Conservation (phyloP, 2,888 invertebrate species). For the Limnephilus rhombicus region DNA sequence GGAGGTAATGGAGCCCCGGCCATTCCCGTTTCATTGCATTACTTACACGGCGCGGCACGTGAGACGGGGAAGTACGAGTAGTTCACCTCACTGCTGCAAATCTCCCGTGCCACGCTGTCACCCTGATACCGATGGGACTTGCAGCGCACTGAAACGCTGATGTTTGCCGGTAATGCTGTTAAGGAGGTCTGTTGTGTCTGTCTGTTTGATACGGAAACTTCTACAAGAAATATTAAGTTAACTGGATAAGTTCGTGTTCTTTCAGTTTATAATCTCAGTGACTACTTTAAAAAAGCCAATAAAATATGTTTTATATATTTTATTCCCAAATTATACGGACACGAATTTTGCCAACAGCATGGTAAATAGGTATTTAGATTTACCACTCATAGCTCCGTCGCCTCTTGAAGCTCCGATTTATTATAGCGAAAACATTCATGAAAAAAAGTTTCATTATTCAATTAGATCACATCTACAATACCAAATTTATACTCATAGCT, state of each 20-base stretch:
- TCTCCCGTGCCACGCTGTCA: constrained; percentile 49
- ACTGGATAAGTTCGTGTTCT: neutral
- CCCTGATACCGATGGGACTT: constrained; percentile 51
- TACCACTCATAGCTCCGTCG: too few relatives aligned
- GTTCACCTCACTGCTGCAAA: constrained; percentile 35
- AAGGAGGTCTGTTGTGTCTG: neutral
- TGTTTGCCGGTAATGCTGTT: constrained; percentile 30
- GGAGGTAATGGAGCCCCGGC: constrained; percentile 36
- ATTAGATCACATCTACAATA: too few relatives aligned
- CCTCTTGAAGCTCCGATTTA: too few relatives aligned
- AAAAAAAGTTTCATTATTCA: too few relatives aligned
- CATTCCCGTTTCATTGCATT: constrained; percentile 53
- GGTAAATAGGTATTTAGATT: too few relatives aligned
- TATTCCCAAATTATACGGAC: neutral
- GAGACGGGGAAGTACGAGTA: constrained; percentile 24
- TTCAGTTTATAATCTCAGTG: neutral
- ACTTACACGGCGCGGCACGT: constrained; percentile 48
- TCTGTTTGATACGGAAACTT: neutral
- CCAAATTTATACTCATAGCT: too few relatives aligned
- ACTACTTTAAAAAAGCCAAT: neutral
- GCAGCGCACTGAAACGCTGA: constrained; percentile 44
- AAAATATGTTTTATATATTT: neutral
- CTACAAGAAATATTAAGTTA: neutral
- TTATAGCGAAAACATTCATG: too few relatives aligned
- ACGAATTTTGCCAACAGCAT: neutral